Conservation (phyloP, 2,113 vertebrate genomes). For the Megalops atlanticus region DNA sequence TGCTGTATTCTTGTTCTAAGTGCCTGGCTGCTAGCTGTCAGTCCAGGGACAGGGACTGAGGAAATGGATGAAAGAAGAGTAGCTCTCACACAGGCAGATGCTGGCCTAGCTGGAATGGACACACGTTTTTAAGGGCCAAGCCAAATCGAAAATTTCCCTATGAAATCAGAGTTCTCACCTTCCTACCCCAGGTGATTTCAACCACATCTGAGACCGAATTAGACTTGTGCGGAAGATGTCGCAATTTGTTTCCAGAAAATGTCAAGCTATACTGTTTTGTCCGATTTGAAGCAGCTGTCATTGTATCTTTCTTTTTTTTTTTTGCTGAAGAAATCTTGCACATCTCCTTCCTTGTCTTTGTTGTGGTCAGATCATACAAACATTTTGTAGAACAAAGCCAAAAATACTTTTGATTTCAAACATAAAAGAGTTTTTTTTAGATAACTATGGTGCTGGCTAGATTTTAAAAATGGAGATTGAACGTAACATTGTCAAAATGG, state of each 20-base stretch:
- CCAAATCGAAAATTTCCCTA: background rate
- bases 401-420: too few species aligned
- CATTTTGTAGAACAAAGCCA: too few species aligned
- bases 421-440: too few species aligned
- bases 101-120: background rate
- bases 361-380: background rate
- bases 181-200: background rate
- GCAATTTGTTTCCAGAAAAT: background rate
- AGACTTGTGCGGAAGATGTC: background rate
- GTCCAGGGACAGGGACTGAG: background rate
- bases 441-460: too few species aligned
- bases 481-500: too few species aligned
- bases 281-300: background rate
- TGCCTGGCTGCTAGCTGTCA: background rate
- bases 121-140: background rate
- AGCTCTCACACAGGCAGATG: background rate
- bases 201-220: conserved; percentile 7
- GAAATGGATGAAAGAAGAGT: background rate
- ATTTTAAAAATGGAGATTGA: background rate
- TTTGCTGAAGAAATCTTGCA: background rate
- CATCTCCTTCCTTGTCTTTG: background rate
- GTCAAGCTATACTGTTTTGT: background rate
- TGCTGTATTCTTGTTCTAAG: background rate
- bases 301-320: background rate
- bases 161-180: background rate